Conservation (phyloP, 2,888 invertebrate genomes). For the Rapana venosa region DNA sequence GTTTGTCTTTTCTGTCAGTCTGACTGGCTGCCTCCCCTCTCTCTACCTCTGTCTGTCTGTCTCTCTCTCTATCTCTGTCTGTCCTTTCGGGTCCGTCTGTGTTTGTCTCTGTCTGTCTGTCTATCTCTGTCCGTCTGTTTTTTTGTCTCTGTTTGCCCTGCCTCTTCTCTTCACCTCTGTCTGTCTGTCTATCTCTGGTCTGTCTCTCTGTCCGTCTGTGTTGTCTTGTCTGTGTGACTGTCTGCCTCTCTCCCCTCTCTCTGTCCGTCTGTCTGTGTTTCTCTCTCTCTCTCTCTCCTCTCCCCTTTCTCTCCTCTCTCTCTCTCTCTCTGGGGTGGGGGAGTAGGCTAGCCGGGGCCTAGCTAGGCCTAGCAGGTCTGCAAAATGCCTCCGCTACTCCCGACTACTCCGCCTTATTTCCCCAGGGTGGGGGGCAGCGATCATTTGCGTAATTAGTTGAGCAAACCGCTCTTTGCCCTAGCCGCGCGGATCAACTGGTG, state of each 20-base stretch:
- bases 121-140: background rate
- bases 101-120: background rate
- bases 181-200: background rate
- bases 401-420: background rate
- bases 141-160: background rate
- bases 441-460: background rate
- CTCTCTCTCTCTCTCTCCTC: too few relatives aligned
- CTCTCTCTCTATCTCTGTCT: too few relatives aligned
- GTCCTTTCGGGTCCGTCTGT: background rate
- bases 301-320: too few relatives aligned
- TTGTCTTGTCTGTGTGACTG: too few relatives aligned
- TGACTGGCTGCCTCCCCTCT: too few relatives aligned
- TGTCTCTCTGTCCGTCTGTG: background rate
- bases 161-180: background rate
- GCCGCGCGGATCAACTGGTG: background rate
- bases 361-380: too few relatives aligned
- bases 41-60: too few relatives aligned
- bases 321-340: too few relatives aligned
- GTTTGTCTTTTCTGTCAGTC: too few relatives aligned
- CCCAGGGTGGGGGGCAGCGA: background rate
- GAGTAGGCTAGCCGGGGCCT: too few relatives aligned
- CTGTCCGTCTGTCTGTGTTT: background rate
- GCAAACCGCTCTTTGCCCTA: background rate
- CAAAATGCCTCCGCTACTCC: too few relatives aligned
- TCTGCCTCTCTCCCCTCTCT: background rate